Evolutionary conservation across 2,888 invertebrate genomes (phyloP), one percentile per base, ranked within the genome.

Genomic region (Vesta saturnalis): DNA sequence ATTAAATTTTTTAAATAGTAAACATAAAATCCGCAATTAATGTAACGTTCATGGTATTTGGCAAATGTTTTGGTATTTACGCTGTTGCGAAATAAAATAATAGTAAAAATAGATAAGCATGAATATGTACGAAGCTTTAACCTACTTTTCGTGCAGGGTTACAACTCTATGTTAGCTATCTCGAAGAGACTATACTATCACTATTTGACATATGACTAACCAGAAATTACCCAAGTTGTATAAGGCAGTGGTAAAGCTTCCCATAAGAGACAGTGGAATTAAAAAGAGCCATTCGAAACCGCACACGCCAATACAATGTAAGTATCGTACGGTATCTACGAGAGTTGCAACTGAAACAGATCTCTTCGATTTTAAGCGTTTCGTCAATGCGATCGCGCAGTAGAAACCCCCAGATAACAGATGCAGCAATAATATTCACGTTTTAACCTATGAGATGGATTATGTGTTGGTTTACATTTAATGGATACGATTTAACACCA

Each of bases 301-400:
- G 52, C 16, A 52, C 52, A 52, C 52, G 52, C 52, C 18, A 52
- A 19, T 16, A 52, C 18, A 52, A 18, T 49, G 16, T 49, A 49
- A 19, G 19, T 52, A 52, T 52, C 52, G 52, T 52, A 52, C 52
- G 52, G 52, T 52, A 21, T 52, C 61, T 63, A 54, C 67, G 67
- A 58, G 67, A 57, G 67, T 62, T 57, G 58, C 54, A 63, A 67
- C 67, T 67, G 67, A 67, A 67, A 59, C 62, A 47, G 46, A 63
- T 67, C 67, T 62, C 62, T 67, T 67, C 67, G 67, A 67, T 67
- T 62, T 67, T 46, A 63, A 52, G 52, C 52, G 52, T 19, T 10
- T n/a, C 52, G 52, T 52, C 52, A 52, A 52, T 52, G 67, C 67
- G 67, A 59, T 67, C 59, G 67, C 67, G 67, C 67, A 67, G 67